These are phyloP conservation scores for Hyla sarda DNA, from an alignment of 2,113 vertebrate genomes.

Conservation along the genomic window DNA sequence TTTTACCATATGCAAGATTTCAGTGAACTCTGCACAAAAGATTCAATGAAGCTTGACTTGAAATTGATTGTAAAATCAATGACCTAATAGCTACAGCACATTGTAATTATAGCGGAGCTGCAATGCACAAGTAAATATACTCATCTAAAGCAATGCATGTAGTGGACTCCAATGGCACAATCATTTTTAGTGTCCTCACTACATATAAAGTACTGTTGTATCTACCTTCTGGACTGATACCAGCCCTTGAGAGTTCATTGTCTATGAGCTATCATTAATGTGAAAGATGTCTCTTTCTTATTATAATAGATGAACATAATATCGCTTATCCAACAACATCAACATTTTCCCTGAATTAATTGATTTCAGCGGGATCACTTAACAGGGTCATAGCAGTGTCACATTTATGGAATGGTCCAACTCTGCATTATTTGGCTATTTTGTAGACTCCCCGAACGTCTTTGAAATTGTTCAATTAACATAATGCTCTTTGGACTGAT, in stretches of 20 bases:
- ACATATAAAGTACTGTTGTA: neutral
- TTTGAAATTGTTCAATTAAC: constrained; percentile 15
- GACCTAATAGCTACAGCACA: neutral
- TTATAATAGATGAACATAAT: constrained; percentile 1
- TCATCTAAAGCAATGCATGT: neutral
- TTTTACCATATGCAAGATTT: neutral
- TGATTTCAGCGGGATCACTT: constrained; percentile 19
- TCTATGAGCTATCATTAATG: neutral
- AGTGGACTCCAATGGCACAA: neutral
- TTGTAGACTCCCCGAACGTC: neutral
- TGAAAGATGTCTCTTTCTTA: neutral
- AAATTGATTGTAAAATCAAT: neutral
- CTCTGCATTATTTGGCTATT: neutral
- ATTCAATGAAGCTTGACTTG: neutral
- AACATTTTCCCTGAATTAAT: constrained; percentile 21
- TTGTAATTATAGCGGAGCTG: neutral
- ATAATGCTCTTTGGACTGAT: neutral
- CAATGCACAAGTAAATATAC: neutral
- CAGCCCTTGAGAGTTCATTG: constrained; percentile 18
- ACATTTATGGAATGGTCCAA: neutral
- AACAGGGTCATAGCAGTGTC: constrained; percentile 2
- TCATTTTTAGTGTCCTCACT: neutral
- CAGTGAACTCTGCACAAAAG: neutral
- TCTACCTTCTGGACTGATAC: neutral
- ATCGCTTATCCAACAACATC: constrained; percentile 17